Evolutionary conservation across 2,888 invertebrate genomes (phyloP), one percentile per base, ranked within the genome.

Genomic region (Limnephilus rhombicus): DNA sequence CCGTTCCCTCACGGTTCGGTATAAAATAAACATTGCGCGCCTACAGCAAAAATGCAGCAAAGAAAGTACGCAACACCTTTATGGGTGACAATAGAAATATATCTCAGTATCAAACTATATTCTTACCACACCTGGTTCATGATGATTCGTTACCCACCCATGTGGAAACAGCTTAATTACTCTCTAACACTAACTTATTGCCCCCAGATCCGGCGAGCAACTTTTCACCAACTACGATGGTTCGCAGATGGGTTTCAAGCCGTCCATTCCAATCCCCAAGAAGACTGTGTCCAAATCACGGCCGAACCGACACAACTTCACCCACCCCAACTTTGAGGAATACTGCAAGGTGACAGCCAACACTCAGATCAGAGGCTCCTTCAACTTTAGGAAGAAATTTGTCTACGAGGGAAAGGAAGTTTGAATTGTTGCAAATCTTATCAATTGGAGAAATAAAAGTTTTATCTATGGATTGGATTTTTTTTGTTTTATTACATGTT

Each of bases 181-280:
- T 24, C 31, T 31, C 24, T 29, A 83, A 11, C 18, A 85, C 34
- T n/a, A 41, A 24, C n/a, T 86, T 85, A 41, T 45, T 92, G 92
- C 94, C 95, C 95, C 34, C 95, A 98, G 98, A 94, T 95, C 97
- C 0, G 96, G 98, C 0, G 96, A 97, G 89, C 97, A 98, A 94
- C 95, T 98, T 37, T 97, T 96, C 94, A 95, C 95, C 1, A 95
- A 96, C 89, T 98, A 97, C 95, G 97, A 98, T 95, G 97, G 98
- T 91, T 96, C 97, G 0, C 95, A 97, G 94, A 97, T 98, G 97
- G 96, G 97, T 5, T 98, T 98, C 94, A 97, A 97, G 94, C 98
- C 98, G 0, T 94, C 97, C 0, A 96, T 98, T 34, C 97, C 97
- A n/a, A 95, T 97, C 83, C 97, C 97, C 1, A 97, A 96, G 94